These are phyloP conservation scores for Sebastes schlegelii DNA, from an alignment of 2,113 vertebrate genomes.

Conservation along the genomic window DNA sequence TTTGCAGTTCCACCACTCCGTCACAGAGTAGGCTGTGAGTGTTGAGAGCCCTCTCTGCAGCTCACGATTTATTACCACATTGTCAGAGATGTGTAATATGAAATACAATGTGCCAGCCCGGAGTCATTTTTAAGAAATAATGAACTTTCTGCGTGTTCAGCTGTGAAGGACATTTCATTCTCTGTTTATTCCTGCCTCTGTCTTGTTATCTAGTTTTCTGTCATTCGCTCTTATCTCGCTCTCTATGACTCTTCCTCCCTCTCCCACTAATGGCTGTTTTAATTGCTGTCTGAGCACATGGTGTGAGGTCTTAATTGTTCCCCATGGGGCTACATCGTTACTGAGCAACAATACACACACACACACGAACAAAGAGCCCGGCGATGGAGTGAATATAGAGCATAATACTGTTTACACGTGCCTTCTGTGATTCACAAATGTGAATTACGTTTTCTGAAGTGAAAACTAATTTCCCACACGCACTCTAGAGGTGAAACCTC, in stretches of 20 bases:
- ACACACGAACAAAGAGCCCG: constrained; percentile 12
- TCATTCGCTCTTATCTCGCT: constrained; percentile 48
- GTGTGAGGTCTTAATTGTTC: constrained; percentile 72
- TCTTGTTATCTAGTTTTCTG: constrained; percentile 59
- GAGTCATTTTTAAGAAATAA: constrained; percentile 38
- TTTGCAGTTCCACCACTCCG: constrained; percentile 27
- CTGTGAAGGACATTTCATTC: constrained; percentile 40
- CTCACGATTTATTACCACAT: constrained; percentile 37
- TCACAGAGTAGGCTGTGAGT: constrained; percentile 33
- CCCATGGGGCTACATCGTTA: constrained; percentile 64
- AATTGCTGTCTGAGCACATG: constrained; percentile 76
- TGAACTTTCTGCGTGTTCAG: constrained; percentile 28
- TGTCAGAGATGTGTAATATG: constrained; percentile 27
- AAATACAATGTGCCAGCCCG: constrained; percentile 35
- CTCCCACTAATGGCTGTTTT: constrained; percentile 67
- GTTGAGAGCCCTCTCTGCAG: constrained; percentile 20
- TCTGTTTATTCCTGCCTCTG: constrained; percentile 28
- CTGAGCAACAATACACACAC: constrained; percentile 37
- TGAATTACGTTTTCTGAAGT: constrained; percentile 19
- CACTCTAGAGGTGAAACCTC: not conserved
- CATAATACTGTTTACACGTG: constrained; percentile 1
- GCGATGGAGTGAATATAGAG: constrained; percentile 15
- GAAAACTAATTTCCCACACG: constrained; percentile 18
- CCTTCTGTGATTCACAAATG: constrained; percentile 28
- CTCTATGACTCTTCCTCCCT: constrained; percentile 37